Evolutionary conservation across 2,888 invertebrate species (phyloP).

Genomic region (Diplolepis rosae): DNA sequence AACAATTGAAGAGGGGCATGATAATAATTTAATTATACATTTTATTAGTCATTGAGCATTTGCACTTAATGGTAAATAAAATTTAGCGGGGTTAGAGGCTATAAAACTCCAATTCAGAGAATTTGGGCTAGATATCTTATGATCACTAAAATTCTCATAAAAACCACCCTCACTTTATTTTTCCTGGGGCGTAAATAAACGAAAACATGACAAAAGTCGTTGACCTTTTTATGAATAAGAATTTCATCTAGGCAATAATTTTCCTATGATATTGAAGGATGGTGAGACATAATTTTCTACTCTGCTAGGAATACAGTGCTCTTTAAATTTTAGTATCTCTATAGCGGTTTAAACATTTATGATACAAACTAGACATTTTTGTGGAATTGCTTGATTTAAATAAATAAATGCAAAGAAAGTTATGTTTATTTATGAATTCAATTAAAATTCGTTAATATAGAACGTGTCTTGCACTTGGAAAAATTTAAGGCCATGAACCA

Average conservation of each 20-base stretch:
- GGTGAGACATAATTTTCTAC: no score
- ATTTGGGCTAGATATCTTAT: constrained; percentile 16
- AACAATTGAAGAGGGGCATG: not conserved
- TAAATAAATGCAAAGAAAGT: no score
- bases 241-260: not conserved
- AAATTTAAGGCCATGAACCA: no score
- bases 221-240: constrained; percentile 9
- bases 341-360: no score
- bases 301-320: no score
- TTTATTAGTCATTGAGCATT: constrained; percentile 8
- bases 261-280: not conserved
- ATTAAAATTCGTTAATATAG: no score
- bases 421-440: no score
- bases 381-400: no score
- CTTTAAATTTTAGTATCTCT: no score
- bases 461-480: no score
- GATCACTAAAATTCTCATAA: constrained; percentile 19
- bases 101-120: constrained; percentile 19
- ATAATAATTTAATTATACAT: not conserved
- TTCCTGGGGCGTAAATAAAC: not conserved
- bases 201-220: not conserved
- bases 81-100: constrained; percentile 5
- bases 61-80: constrained; percentile 4
- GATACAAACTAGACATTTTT: no score
- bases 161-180: not conserved